Conservation (phyloP, 2,888 invertebrate genomes). For the Nephrotoma appendiculata region DNA sequence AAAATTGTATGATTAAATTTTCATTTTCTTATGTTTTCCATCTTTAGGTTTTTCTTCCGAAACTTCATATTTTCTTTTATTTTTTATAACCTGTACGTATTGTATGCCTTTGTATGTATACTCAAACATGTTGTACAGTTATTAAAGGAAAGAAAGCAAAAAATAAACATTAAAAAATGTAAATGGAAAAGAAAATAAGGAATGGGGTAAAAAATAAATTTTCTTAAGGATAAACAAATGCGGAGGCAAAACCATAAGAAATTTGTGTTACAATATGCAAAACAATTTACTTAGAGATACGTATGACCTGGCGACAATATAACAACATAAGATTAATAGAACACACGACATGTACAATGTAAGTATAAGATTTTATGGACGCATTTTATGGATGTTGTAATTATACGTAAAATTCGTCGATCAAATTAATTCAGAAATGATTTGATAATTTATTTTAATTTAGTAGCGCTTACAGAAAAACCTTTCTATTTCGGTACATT, state of each 20-base stretch:
- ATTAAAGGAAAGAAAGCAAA: not conserved
- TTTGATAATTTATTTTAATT: no score
- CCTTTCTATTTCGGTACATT: no score
- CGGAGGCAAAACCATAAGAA: not conserved
- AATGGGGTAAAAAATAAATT: not conserved
- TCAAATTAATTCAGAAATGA: not conserved
- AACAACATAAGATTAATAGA: no score
- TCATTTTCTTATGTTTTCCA: not conserved
- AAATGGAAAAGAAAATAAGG: not conserved
- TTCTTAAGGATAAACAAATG: not conserved
- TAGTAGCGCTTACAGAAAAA: no score
- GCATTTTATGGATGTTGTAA: no score
- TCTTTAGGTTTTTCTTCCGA: not conserved
- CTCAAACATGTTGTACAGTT: not conserved
- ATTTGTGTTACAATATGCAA: not conserved
- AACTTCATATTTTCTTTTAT: not conserved
- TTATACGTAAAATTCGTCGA: not conserved
- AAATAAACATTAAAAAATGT: not conserved
- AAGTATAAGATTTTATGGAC: no score
- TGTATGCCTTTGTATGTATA: not conserved
- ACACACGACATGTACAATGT: no score
- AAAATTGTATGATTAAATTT: not conserved
- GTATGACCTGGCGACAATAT: no score
- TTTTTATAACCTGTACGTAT: not conserved
- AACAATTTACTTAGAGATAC: not conserved